Base-by-base conservation (phyloP, 35 echinoderm and acorn worm genomes). In the Lytechinus pictus region DNA sequence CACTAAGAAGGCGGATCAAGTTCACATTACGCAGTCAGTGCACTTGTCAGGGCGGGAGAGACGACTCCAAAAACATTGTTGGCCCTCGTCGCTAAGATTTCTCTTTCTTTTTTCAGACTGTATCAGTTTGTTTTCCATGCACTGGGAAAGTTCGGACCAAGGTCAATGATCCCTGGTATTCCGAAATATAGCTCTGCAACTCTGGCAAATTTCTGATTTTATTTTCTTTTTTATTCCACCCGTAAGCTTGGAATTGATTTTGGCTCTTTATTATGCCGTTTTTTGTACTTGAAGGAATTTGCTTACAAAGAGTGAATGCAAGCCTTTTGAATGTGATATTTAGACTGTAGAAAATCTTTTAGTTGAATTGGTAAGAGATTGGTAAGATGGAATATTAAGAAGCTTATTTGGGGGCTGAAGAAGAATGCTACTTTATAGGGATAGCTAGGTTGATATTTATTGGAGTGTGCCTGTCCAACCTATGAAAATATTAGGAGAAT, bases 1-100 rank as follows among this genome's bases (percentile, higher is more conserved):
- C 66, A 79, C 66, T 16, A 16, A 79, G 66, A 79, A 16, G 66
- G 11, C 8, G 88, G 88, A 90, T 90, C 88, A 90, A 90, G 88
- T 90, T 90, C 88, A 90, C 88, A 90, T 90, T 90, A 90, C 28
- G 88, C 52, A 52, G 66, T 79, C 29, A 90, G 88, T 44, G 88
- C 88, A 54, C 29, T 90, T 90, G 88, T 90, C 88, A 54, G 16
- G 28, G 88, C 52, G 88, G 52, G 52, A 54, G 19, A 28, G 88
- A 90, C 88, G 88, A 54, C 88, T 90, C 10, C 2, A 54, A 90
- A 90, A 90, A 90, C 88, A 90, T 79, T 8, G 66, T 79, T 79
- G 66, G 19, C 66, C 66, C 66, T 79, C 66, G 19, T 79, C 6
- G 66, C 16, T 24, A 16, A 79, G 16, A 4, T 79, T n/a, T 79